These are phyloP conservation scores for Phymastichus coffea DNA, from an alignment of 1,140 invertebrate genomes.

Conservation along the genomic window DNA sequence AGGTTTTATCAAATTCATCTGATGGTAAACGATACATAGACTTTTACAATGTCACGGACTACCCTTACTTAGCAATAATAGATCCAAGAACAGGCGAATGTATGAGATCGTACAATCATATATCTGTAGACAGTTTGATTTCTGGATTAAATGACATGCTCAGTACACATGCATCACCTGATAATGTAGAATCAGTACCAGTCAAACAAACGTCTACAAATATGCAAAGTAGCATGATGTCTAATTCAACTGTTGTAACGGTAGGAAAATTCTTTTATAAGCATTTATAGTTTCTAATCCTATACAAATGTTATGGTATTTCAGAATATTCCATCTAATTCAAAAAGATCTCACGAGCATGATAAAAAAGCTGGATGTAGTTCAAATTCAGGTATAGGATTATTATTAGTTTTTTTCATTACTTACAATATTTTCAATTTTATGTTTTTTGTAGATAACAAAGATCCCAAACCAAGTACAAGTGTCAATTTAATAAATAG, in stretches of 20 bases:
- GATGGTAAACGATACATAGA: slow-evolving; percentile 70
- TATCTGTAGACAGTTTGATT: slow-evolving; percentile 52
- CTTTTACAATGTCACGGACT: slow-evolving; percentile 69
- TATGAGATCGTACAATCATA: slow-evolving; percentile 58
- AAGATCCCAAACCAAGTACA: slow-evolving; percentile 36
- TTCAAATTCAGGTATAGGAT: slow-evolving; percentile 18
- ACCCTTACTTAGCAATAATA: slow-evolving; percentile 73
- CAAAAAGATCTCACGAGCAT: slow-evolving; percentile 23
- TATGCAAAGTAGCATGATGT: slow-evolving; percentile 20
- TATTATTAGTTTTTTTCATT: slow-evolving; percentile 1
- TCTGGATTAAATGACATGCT: slow-evolving; percentile 53
- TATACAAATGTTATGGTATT: too few relatives aligned
- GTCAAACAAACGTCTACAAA: slow-evolving; percentile 7
- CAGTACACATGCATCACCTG: slow-evolving; percentile 51
- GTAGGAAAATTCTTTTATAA: too few relatives aligned
- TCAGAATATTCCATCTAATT: slow-evolving; percentile 26
- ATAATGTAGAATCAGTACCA: slow-evolving; percentile 41
- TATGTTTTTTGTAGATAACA: slow-evolving; percentile 30
- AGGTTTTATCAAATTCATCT: slow-evolving; percentile 69
- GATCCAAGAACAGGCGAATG: slow-evolving; percentile 78
- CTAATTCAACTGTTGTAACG: too few relatives aligned
- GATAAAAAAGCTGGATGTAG: slow-evolving; percentile 19
- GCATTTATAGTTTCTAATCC: too few relatives aligned
- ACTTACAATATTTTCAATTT: background rate
- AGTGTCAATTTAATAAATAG: slow-evolving; percentile 37